A percentile compares a stretch with the other conserved stretches of the same genome.
phyloP scores from a whole-genome alignment of 2,797 vertebrate genomes.

The Sciaenops ocellatus region DNA sequence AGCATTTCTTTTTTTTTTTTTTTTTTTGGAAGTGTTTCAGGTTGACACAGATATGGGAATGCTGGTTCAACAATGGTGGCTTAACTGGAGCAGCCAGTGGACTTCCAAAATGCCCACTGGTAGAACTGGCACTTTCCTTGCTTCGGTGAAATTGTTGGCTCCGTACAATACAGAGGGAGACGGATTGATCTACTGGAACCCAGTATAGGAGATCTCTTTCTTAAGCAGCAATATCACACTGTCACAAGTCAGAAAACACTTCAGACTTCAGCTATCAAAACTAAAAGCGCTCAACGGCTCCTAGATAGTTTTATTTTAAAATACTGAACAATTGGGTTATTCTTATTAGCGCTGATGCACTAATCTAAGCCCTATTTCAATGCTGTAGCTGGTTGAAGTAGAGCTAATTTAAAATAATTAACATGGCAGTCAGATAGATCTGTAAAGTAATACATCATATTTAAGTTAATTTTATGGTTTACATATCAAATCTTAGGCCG shows the following conservation, averaged over 20 bases:
- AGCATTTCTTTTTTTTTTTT: not conserved
- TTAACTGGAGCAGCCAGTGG: slow-evolving; percentile 50
- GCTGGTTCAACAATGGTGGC: slow-evolving; percentile 63
- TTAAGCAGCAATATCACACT: not conserved
- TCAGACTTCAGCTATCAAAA: not conserved
- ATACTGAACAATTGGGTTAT: not conserved
- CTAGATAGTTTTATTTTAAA: not conserved
- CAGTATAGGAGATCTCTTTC: not conserved
- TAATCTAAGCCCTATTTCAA: not conserved
- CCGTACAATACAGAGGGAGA: slow-evolving; percentile 44
- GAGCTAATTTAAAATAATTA: not conserved
- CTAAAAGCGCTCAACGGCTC: not conserved
- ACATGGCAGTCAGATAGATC: not conserved
- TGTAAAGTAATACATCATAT: slow-evolving; percentile 1
- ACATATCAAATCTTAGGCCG: not conserved
- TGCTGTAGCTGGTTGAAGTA: not conserved
- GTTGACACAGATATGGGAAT: slow-evolving; percentile 62
- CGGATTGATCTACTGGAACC: slow-evolving; percentile 20
- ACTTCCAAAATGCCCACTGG: slow-evolving; percentile 53
- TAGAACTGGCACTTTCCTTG: slow-evolving; percentile 60
- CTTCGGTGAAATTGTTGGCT: slow-evolving; percentile 54
- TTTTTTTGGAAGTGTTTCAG: slow-evolving; percentile 59
- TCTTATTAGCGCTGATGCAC: not conserved
- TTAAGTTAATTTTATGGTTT: not conserved
- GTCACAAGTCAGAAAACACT: not conserved